Evolutionary conservation across 2,113 vertebrate genomes (phyloP).

Genomic region (Peromyscus californicus): DNA sequence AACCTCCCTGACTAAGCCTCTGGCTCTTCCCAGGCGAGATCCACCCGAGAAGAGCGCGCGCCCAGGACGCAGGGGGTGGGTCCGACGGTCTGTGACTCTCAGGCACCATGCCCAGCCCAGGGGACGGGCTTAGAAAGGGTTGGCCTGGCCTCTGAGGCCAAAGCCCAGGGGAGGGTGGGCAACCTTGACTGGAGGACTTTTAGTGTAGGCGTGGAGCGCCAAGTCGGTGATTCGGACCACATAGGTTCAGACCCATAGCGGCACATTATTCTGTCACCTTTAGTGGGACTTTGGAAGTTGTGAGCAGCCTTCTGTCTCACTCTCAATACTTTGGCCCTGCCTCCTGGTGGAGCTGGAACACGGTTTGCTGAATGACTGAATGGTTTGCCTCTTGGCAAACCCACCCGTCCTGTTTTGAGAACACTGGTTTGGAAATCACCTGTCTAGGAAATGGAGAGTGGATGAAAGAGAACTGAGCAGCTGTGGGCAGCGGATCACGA

Average conservation of each 20-base stretch:
- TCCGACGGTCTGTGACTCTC: not conserved
- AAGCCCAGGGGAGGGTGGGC: not conserved
- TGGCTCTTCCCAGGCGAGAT: not conserved
- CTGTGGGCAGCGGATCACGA: accelerated
- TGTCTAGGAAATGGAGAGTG: not conserved
- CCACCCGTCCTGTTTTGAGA: not conserved
- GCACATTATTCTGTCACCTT: not conserved
- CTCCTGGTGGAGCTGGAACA: not conserved
- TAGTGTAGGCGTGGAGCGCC: not conserved
- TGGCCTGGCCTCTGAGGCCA: not conserved
- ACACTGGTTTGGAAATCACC: not conserved
- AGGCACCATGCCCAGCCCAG: not conserved
- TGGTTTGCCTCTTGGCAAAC: not conserved
- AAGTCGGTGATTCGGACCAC: not conserved
- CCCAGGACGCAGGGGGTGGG: not conserved
- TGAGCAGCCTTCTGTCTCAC: accelerated
- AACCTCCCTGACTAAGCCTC: not conserved
- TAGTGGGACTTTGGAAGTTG: not conserved
- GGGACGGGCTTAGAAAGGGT: not conserved
- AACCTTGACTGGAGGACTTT: not conserved
- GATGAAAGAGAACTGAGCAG: too few relatives aligned
- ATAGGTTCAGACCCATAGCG: not conserved
- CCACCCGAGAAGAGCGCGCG: not conserved
- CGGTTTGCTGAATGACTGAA: not conserved
- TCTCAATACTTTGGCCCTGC: too few relatives aligned